These are phyloP conservation scores for Spheniscus mendiculus DNA, from an alignment of 2,113 vertebrate species.

Conservation along the genomic window DNA sequence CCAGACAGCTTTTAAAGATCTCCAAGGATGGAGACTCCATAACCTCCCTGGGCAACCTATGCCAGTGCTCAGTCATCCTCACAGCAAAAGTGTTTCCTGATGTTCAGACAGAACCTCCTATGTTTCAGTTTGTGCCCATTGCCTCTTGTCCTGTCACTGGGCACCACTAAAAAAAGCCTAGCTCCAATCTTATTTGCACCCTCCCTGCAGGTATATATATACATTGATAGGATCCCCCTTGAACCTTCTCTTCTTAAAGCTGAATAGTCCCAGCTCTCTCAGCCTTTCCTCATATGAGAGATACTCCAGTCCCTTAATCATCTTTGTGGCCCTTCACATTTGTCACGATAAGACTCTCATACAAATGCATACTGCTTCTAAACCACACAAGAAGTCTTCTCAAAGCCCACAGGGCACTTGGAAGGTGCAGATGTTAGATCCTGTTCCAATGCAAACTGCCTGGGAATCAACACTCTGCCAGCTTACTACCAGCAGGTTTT, in stretches of 20 bases:
- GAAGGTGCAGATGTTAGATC: background rate
- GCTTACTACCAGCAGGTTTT: background rate
- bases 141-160: background rate
- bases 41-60: background rate
- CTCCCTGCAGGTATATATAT: background rate
- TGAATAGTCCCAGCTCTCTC: background rate
- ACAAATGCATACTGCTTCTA: background rate
- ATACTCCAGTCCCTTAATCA: background rate
- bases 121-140: background rate
- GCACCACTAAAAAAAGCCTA: background rate
- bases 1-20: background rate
- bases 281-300: background rate
- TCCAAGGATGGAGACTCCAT: background rate
- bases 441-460: accelerated
- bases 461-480: background rate
- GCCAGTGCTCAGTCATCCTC: background rate
- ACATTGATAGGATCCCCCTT: background rate
- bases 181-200: background rate
- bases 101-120: background rate
- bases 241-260: background rate
- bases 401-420: background rate
- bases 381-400: background rate
- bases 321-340: background rate
- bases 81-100: background rate
- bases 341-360: background rate